Evolutionary conservation across 2,113 vertebrate species (phyloP).

Genomic region (Channa argus): DNA sequence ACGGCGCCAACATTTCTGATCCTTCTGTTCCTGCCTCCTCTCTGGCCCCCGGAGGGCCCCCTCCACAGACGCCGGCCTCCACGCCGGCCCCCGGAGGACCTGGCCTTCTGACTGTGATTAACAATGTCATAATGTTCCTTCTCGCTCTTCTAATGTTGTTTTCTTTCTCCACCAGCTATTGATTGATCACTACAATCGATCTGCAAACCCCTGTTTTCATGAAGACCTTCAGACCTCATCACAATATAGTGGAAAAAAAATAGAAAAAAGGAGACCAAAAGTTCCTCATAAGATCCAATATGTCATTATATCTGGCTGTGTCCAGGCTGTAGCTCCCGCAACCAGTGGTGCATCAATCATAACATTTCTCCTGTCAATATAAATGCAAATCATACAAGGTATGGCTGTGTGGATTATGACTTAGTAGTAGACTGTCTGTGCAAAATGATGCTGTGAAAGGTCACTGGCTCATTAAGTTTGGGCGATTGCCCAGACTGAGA

Average conservation of each 20-base stretch:
- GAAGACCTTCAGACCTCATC: constrained; percentile 18
- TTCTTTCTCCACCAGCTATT: too few species aligned
- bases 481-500: constrained; percentile 14
- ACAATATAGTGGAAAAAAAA: constrained; percentile 16
- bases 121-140: too few species aligned
- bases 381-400: constrained; percentile 71
- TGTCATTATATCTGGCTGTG: constrained; percentile 51
- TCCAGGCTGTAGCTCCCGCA: constrained; percentile 31
- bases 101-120: too few species aligned
- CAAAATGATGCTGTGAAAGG: constrained; percentile 57
- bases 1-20: too few species aligned
- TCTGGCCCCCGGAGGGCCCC: too few species aligned
- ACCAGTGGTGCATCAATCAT: constrained; percentile 46
- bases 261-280: constrained; percentile 24
- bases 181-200: too few species aligned
- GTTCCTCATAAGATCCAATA: constrained; percentile 37
- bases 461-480: constrained; percentile 56
- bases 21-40: too few species aligned
- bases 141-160: too few species aligned
- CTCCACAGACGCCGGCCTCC: too few species aligned
- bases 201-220: not conserved
- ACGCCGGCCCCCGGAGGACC: too few species aligned
- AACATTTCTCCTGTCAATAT: constrained; percentile 60
- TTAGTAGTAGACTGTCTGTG: constrained; percentile 32
- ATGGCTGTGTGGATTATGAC: constrained; percentile 42